These are phyloP conservation scores for Drosophila arawakana DNA, from an alignment of 1,140 invertebrate genomes.

Conservation along the genomic window DNA sequence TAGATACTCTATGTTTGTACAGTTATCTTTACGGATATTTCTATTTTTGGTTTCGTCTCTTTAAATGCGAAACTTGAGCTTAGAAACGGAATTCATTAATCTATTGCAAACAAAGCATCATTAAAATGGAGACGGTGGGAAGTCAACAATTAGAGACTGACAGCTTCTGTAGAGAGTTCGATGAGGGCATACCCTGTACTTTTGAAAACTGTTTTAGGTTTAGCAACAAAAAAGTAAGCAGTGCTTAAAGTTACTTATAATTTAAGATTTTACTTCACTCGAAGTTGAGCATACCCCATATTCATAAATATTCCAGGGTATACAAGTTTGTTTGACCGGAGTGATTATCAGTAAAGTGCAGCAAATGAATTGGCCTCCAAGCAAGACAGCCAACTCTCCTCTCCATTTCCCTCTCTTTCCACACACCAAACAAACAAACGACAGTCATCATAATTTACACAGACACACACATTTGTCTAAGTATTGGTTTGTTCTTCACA, in stretches of 20 bases:
- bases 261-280: background rate
- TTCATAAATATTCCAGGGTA: slow-evolving; percentile 4
- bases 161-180: background rate
- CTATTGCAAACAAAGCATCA: slow-evolving; percentile 46
- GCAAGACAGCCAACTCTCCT: slow-evolving; percentile 1
- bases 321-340: slow-evolving; percentile 28
- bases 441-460: slow-evolving; percentile 32
- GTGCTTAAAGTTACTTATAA: no score
- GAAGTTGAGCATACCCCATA: background rate
- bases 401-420: background rate
- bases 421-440: slow-evolving; percentile 13
- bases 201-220: no score
- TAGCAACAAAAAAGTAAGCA: no score
- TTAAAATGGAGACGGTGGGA: slow-evolving; percentile 53
- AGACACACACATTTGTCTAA: background rate
- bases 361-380: slow-evolving; percentile 42
- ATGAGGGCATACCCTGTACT: background rate
- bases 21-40: slow-evolving; percentile 12
- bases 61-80: slow-evolving; percentile 62
- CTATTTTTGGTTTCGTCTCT: slow-evolving; percentile 36
- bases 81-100: slow-evolving; percentile 72
- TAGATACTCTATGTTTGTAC: slow-evolving; percentile 21
- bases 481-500: slow-evolving; percentile 17
- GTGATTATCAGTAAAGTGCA: slow-evolving; percentile 52
- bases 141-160: slow-evolving; percentile 27